These are phyloP conservation scores for Eumerus sabulonum DNA, from an alignment of 2,888 invertebrate genomes.

Conservation along the genomic window DNA sequence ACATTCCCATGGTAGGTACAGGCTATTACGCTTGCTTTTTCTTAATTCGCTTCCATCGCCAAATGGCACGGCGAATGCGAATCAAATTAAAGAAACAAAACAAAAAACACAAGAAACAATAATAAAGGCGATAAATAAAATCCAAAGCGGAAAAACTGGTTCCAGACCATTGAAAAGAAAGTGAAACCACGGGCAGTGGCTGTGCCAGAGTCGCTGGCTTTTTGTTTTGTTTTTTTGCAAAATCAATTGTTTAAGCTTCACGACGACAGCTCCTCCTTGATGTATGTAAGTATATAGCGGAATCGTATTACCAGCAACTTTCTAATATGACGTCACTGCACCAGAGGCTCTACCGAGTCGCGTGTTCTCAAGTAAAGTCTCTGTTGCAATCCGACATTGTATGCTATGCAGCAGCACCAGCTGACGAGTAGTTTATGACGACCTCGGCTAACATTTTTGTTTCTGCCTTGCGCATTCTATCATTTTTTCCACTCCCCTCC, in stretches of 20 bases:
- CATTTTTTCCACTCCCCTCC: too few species aligned
- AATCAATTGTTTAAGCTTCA: conserved; percentile 39
- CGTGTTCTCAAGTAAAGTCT: too few species aligned
- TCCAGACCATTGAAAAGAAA: conserved; percentile 31
- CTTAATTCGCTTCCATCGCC: conserved; percentile 1
- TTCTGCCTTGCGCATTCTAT: too few species aligned
- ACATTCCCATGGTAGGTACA: neutral
- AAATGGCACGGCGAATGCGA: conserved; percentile 10
- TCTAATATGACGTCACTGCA: conserved; percentile 48
- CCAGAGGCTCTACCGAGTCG: too few species aligned
- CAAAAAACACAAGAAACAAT: neutral
- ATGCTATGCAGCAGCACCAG: too few species aligned
- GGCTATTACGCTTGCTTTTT: neutral
- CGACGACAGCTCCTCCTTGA: too few species aligned
- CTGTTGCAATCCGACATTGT: too few species aligned
- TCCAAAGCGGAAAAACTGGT: conserved; percentile 52
- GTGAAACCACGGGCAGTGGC: conserved; percentile 36
- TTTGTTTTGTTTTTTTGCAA: too few species aligned
- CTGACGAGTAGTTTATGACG: too few species aligned
- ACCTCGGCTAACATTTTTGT: too few species aligned
- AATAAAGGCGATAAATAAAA: conserved; percentile 33
- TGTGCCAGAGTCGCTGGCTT: neutral
- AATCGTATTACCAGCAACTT: conserved; percentile 30
- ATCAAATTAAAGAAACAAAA: conserved; percentile 12
- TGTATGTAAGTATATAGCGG: neutral